phyloP scores from a whole-genome alignment of 2,113 vertebrate species.

The Halichoeres trimaculatus region DNA sequence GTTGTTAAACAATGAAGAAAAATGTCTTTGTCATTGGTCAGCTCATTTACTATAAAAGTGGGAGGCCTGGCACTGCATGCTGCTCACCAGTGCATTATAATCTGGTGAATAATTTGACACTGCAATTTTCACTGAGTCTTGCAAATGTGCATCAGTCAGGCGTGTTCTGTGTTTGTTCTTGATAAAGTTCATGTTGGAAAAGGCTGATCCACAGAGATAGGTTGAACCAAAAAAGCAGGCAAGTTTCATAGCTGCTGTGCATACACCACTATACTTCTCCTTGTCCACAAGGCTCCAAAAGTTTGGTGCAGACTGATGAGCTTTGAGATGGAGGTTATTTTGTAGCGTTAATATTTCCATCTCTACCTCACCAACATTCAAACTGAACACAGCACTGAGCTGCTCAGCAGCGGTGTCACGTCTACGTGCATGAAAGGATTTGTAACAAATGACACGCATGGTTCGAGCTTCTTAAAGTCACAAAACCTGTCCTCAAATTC shows the following conservation, averaged over 20 bases:
- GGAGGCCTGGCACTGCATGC: constrained; percentile 47
- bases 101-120: constrained; percentile 50
- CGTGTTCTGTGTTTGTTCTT: constrained; percentile 58
- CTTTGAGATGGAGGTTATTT: constrained; percentile 22
- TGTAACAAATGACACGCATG: constrained; percentile 1
- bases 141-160: constrained; percentile 57
- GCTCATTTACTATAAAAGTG: constrained; percentile 35
- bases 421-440: constrained; percentile 8
- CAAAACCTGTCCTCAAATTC: neutral
- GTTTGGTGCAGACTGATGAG: constrained; percentile 7
- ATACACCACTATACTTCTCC: constrained; percentile 9
- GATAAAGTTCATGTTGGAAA: too few species aligned
- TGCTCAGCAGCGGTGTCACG: constrained; percentile 5
- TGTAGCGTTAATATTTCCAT: neutral
- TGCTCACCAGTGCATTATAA: constrained; percentile 46
- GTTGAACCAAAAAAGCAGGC: constrained; percentile 18
- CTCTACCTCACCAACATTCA: neutral
- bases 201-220: constrained; percentile 11
- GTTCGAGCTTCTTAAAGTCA: neutral
- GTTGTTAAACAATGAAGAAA: too few species aligned
- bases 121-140: constrained; percentile 54
- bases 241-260: too few species aligned
- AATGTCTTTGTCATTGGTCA: neutral
- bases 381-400: constrained; percentile 2
- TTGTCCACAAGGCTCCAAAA: constrained; percentile 13